These are phyloP conservation scores for Heliconius charithonia DNA, from an alignment of 2,888 invertebrate genomes.

Conservation along the genomic window DNA sequence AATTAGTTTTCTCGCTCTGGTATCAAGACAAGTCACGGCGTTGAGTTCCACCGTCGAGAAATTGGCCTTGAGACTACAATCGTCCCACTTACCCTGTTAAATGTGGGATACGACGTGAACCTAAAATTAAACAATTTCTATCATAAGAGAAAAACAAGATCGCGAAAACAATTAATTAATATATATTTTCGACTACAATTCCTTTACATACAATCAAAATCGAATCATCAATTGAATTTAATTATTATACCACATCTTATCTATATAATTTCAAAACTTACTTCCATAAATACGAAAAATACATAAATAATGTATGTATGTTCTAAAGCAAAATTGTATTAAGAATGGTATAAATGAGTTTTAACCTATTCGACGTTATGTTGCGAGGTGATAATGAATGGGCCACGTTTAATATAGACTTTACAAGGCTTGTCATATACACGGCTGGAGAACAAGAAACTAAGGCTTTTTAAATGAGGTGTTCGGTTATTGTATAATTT, in stretches of 20 bases:
- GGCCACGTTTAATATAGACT: slow-evolving; percentile 32
- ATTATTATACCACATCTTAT: not conserved
- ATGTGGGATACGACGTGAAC: no score
- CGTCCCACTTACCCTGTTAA: no score
- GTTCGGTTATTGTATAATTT: not conserved
- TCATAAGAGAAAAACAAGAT: no score
- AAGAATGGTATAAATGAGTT: slow-evolving; percentile 6
- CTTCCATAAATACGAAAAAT: slow-evolving; percentile 7
- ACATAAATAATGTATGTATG: slow-evolving; percentile 26
- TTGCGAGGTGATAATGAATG: slow-evolving; percentile 35
- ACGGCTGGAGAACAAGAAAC: slow-evolving; percentile 12
- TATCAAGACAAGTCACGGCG: no score
- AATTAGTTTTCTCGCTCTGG: no score
- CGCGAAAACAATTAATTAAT: no score
- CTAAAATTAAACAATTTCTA: no score
- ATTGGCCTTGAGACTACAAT: no score
- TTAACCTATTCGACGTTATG: not conserved
- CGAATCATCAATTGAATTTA: not conserved
- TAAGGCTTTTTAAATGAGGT: slow-evolving; percentile 7
- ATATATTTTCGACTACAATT: no score
- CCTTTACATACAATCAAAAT: no score
- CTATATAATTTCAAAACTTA: not conserved
- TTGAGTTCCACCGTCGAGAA: no score
- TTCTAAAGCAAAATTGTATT: slow-evolving; percentile 4
- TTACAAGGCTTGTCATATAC: slow-evolving; percentile 36